A percentile compares a stretch with the other conserved stretches of the same genome.
Conservation (phyloP, 2,113 vertebrate species). For the Saccopteryx bilineata region DNA sequence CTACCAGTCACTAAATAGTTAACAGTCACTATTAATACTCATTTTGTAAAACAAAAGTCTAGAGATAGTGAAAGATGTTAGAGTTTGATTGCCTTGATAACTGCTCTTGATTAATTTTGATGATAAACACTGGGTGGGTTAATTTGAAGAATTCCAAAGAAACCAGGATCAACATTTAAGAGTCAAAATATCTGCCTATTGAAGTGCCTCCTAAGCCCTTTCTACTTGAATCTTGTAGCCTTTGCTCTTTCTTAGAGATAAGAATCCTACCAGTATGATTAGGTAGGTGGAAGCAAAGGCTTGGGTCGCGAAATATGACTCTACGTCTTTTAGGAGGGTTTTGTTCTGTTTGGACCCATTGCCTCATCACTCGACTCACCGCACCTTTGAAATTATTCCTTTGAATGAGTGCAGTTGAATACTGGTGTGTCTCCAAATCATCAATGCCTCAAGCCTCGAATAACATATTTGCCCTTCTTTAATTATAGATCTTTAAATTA, state of each 20-base stretch:
- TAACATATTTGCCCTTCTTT: conserved; percentile 50
- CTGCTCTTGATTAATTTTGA: background rate
- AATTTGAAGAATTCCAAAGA: conserved; percentile 19
- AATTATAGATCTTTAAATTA: conserved; percentile 70
- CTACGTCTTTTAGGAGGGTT: rapidly evolving
- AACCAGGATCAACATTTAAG: conserved; percentile 13
- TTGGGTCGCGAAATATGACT: background rate
- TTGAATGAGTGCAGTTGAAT: background rate
- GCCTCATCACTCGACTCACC: background rate
- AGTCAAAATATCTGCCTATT: background rate
- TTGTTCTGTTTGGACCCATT: background rate
- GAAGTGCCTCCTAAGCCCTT: background rate
- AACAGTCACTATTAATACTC: background rate
- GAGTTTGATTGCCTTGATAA: background rate
- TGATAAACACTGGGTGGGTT: background rate
- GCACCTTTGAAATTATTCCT: conserved; percentile 38
- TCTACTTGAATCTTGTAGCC: background rate
- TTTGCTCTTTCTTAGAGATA: background rate
- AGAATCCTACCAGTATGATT: background rate
- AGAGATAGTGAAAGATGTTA: background rate
- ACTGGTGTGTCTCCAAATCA: conserved; percentile 2
- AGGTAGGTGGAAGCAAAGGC: background rate
- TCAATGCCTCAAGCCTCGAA: background rate
- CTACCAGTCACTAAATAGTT: background rate
- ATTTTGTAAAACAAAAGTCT: background rate